phyloP scores from a whole-genome alignment of 2,888 invertebrate genomes.

The Campoplex nolae region DNA sequence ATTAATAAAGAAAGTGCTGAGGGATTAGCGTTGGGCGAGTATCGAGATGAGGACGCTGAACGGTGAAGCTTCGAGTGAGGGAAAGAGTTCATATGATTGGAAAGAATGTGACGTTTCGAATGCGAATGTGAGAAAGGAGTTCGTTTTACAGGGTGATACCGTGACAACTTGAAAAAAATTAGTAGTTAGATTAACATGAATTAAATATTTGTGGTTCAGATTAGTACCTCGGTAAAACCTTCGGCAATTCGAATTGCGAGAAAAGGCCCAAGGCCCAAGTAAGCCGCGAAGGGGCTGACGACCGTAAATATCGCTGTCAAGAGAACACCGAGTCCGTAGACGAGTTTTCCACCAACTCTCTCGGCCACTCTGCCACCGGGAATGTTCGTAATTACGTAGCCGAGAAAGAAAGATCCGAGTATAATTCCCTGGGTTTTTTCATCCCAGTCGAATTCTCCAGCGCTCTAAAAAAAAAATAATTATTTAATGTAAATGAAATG shows the following conservation, averaged over 20 bases:
- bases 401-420: slow-evolving; percentile 93
- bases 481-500: not conserved
- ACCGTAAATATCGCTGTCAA: slow-evolving; percentile 93
- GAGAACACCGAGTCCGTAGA: slow-evolving; percentile 93
- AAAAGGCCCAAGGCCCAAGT: slow-evolving; percentile 87
- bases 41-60: too few species aligned
- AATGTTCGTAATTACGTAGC: slow-evolving; percentile 93
- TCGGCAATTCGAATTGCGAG: slow-evolving; percentile 91
- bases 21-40: too few species aligned
- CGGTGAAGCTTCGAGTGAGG: too few species aligned
- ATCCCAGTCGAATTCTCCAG: slow-evolving; percentile 92
- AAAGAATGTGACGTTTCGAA: too few species aligned
- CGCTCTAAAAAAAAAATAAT: slow-evolving; percentile 84
- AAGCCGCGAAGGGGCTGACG: slow-evolving; percentile 93
- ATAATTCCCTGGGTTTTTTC: slow-evolving; percentile 92
- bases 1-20: too few species aligned
- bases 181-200: not conserved
- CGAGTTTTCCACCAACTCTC: slow-evolving; percentile 93
- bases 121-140: too few species aligned
- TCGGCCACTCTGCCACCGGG: slow-evolving; percentile 94
- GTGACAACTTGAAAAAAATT: too few species aligned
- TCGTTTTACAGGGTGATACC: too few species aligned
- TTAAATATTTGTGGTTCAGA: not conserved
- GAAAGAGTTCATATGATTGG: too few species aligned
- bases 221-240: slow-evolving; percentile 91